phyloP scores from a whole-genome alignment of 1,140 invertebrate species.

The Antheraea mylitta region DNA sequence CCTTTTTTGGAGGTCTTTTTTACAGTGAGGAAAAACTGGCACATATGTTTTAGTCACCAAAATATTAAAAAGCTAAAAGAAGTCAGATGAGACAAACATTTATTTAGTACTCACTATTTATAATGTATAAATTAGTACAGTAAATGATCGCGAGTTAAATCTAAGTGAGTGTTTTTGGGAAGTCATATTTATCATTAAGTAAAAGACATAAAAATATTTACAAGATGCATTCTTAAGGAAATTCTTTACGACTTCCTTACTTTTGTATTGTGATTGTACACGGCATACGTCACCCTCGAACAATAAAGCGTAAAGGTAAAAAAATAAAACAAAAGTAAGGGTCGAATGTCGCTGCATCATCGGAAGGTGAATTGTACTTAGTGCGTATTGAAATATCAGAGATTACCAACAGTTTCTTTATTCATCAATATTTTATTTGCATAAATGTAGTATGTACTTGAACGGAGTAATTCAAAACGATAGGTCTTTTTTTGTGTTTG shows the following conservation, averaged over 20 bases:
- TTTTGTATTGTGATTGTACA: neutral
- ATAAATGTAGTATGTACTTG: too few relatives aligned
- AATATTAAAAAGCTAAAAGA: too few relatives aligned
- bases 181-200: neutral
- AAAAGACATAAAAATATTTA: neutral
- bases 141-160: neutral
- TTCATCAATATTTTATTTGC: neutral
- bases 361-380: constrained; percentile 41
- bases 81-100: too few relatives aligned
- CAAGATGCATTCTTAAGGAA: neutral
- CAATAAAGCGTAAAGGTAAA: constrained; percentile 49
- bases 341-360: constrained; percentile 49
- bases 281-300: constrained; percentile 32
- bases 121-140: too few relatives aligned
- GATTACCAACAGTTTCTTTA: constrained; percentile 26
- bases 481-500: too few relatives aligned
- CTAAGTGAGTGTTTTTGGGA: neutral
- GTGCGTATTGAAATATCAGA: constrained; percentile 32
- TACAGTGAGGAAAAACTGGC: too few relatives aligned
- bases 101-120: too few relatives aligned
- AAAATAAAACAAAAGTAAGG: constrained; percentile 49
- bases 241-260: neutral
- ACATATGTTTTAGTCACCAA: too few relatives aligned
- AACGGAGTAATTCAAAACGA: too few relatives aligned
- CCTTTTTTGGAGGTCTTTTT: too few relatives aligned